A percentile compares a stretch with the other conserved stretches of the same genome.
Conservation (phyloP, 2,797 vertebrate genomes). For the Melanotaenia maccullochi region DNA sequence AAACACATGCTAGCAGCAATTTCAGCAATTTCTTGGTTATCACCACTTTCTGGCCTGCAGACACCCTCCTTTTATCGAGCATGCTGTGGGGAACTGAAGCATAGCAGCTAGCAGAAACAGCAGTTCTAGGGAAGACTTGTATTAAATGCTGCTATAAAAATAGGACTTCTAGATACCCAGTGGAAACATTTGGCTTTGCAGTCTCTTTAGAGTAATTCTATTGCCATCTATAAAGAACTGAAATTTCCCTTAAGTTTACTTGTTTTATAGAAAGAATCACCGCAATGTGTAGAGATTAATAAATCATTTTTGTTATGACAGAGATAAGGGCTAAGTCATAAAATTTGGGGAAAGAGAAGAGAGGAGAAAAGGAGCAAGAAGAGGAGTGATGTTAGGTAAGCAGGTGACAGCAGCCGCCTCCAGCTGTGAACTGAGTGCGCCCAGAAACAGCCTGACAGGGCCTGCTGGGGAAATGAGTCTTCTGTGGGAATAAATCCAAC, state of each 20-base stretch:
- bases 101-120: slow-evolving; percentile 56
- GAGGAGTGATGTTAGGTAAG: slow-evolving; percentile 65
- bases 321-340: slow-evolving; percentile 38
- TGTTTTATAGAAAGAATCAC: slow-evolving; percentile 37
- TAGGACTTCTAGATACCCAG: slow-evolving; percentile 33
- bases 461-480: slow-evolving; percentile 80
- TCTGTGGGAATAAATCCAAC: slow-evolving; percentile 68
- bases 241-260: slow-evolving; percentile 19
- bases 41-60: slow-evolving; percentile 29
- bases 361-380: slow-evolving; percentile 23
- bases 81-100: slow-evolving; percentile 38
- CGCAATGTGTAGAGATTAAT: slow-evolving; percentile 28
- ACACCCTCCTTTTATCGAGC: slow-evolving; percentile 40
- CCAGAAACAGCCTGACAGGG: slow-evolving; percentile 78
- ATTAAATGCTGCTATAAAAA: slow-evolving; percentile 58
- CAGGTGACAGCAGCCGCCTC: slow-evolving; percentile 77
- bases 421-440: slow-evolving; percentile 75
- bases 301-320: slow-evolving; percentile 34
- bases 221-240: slow-evolving; percentile 38
- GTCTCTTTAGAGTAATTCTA: slow-evolving; percentile 51
- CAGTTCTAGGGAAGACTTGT: slow-evolving; percentile 42
- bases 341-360: slow-evolving; percentile 16
- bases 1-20: background rate
- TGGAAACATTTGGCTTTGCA: slow-evolving; percentile 24
- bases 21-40: slow-evolving; percentile 22